Conservation (phyloP, 2,888 invertebrate species). For the Caradrina clavipalpis region DNA sequence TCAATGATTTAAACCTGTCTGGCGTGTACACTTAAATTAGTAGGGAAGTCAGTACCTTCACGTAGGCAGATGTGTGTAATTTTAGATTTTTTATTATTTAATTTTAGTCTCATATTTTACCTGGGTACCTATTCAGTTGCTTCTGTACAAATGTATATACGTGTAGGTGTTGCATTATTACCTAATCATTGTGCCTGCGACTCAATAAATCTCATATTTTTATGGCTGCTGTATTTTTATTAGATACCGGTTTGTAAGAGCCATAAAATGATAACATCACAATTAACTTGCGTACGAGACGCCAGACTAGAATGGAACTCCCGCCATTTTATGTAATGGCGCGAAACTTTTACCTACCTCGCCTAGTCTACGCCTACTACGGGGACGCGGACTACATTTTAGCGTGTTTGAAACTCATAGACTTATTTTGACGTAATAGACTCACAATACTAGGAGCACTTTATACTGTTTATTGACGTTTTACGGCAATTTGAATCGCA, state of each 20-base stretch:
- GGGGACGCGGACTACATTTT: constrained; percentile 14
- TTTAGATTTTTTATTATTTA: too few relatives aligned
- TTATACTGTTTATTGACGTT: constrained; percentile 28
- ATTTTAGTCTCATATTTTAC: too few relatives aligned
- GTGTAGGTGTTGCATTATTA: too few relatives aligned
- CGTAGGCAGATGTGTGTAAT: too few relatives aligned
- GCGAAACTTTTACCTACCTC: constrained; percentile 41
- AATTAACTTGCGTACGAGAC: constrained; percentile 20
- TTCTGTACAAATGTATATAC: too few relatives aligned
- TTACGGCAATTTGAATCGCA: constrained; percentile 41
- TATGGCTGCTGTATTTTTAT: neutral
- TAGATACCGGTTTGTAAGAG: constrained; percentile 2
- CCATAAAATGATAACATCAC: constrained; percentile 26
- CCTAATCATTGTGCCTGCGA: too few relatives aligned
- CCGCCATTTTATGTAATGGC: constrained; percentile 46
- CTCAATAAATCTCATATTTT: neutral
- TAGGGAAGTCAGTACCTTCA: neutral
- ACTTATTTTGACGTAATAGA: constrained; percentile 33
- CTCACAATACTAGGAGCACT: constrained; percentile 33
- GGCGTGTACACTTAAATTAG: neutral
- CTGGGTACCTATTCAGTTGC: too few relatives aligned
- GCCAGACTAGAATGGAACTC: constrained; percentile 23
- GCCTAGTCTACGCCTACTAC: constrained; percentile 26
- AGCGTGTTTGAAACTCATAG: constrained; percentile 51
- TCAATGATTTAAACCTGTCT: neutral